These are phyloP conservation scores for Rhaphigaster nebulosa DNA, from an alignment of 2,888 invertebrate genomes.

Conservation along the genomic window DNA sequence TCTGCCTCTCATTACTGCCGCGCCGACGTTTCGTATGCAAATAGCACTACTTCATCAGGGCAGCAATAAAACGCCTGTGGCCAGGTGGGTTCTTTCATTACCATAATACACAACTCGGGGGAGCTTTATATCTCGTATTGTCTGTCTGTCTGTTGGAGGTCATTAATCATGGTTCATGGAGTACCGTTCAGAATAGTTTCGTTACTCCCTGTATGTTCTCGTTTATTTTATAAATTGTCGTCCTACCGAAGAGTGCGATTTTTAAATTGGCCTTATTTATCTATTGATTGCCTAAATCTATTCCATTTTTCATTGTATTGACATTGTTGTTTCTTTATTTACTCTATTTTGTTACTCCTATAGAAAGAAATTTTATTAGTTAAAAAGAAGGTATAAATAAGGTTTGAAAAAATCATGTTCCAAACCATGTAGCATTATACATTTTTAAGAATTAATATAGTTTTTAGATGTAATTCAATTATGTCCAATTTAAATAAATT, in stretches of 20 bases:
- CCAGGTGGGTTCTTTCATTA: constrained; percentile 39
- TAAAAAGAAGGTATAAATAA: too few species aligned
- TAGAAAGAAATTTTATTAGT: too few species aligned
- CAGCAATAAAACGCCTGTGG: constrained; percentile 15
- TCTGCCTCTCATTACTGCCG: constrained; percentile 26
- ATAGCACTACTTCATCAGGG: constrained; percentile 45
- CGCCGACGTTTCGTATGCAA: constrained; percentile 41
- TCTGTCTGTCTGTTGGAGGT: constrained; percentile 20
- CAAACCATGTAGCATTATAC: too few species aligned
- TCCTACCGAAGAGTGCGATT: neutral
- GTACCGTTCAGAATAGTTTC: neutral
- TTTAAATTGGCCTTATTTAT: neutral
- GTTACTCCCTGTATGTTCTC: neutral
- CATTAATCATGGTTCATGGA: constrained; percentile 12
- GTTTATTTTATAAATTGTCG: neutral
- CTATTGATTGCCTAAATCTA: neutral
- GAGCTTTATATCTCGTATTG: constrained; percentile 30
- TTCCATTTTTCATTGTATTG: neutral
- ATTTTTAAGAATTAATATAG: too few species aligned
- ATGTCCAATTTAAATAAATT: too few species aligned
- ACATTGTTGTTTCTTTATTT: too few species aligned
- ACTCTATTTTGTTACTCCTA: too few species aligned
- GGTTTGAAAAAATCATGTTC: too few species aligned
- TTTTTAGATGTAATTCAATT: too few species aligned
- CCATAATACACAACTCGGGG: constrained; percentile 35